phyloP scores from a whole-genome alignment of 1,140 invertebrate genomes.

The Trissolcus basalis region DNA sequence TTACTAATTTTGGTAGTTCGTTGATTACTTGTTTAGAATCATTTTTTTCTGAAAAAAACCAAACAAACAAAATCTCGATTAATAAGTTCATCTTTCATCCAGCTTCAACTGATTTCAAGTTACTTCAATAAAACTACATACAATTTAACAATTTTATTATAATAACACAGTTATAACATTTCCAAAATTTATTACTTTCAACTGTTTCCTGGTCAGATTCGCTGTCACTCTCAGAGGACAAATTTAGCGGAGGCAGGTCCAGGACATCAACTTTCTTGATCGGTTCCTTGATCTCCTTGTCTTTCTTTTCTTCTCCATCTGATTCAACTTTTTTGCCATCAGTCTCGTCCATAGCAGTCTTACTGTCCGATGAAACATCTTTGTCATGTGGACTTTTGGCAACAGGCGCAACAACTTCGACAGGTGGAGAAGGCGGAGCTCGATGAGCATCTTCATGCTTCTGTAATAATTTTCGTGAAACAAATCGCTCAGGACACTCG shows the following conservation, averaged over 20 bases:
- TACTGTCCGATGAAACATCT: slow-evolving; percentile 2
- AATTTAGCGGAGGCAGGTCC: slow-evolving; percentile 86
- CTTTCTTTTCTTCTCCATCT: background rate
- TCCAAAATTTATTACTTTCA: slow-evolving; percentile 45
- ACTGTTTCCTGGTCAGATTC: slow-evolving; percentile 77
- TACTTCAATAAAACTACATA: too few relatives aligned
- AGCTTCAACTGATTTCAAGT: too few relatives aligned
- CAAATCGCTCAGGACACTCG: slow-evolving; percentile 85
- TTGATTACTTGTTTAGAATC: slow-evolving; percentile 29
- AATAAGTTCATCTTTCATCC: too few relatives aligned
- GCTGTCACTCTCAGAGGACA: slow-evolving; percentile 86
- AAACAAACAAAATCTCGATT: too few relatives aligned
- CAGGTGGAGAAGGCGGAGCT: slow-evolving; percentile 60
- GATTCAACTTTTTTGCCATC: slow-evolving; percentile 39
- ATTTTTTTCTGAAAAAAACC: slow-evolving; percentile 52
- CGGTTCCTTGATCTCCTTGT: slow-evolving; percentile 60
- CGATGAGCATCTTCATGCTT: slow-evolving; percentile 81
- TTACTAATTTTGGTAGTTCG: slow-evolving; percentile 2
- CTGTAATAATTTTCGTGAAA: slow-evolving; percentile 85
- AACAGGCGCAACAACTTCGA: slow-evolving; percentile 4
- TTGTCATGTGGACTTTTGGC: slow-evolving; percentile 2
- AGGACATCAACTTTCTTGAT: slow-evolving; percentile 78
- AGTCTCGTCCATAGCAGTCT: slow-evolving; percentile 1
- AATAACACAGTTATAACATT: too few relatives aligned
- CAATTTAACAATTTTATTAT: too few relatives aligned